phyloP scores from a whole-genome alignment of 2,888 invertebrate genomes.

The Mactromeris polynyma region DNA sequence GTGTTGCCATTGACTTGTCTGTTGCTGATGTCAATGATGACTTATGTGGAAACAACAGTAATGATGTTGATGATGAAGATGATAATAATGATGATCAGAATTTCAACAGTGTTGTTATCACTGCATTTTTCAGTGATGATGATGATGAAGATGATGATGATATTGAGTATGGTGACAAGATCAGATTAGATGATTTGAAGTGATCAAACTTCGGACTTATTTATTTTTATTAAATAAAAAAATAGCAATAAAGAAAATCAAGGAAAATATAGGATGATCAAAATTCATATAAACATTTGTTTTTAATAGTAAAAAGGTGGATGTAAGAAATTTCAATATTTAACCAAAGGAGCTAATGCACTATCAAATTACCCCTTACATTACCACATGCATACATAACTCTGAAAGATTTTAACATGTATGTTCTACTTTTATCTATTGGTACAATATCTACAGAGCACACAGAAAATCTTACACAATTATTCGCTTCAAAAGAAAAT shows the following conservation, averaged over 20 bases:
- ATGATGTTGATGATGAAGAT: background rate
- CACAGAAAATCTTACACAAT: background rate
- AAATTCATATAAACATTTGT: too few species aligned
- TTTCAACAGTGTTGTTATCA: background rate
- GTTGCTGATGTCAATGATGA: too few species aligned
- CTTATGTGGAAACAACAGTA: background rate
- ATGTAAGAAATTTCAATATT: too few species aligned
- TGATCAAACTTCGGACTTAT: background rate
- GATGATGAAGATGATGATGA: background rate
- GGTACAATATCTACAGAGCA: background rate
- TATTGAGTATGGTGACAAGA: background rate
- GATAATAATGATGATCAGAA: background rate
- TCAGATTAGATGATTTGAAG: background rate
- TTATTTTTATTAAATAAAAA: background rate
- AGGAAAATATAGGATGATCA: too few species aligned
- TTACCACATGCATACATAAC: too few species aligned
- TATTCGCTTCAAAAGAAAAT: background rate
- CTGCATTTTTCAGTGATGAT: background rate
- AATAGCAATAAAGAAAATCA: too few species aligned
- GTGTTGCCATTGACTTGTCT: too few species aligned
- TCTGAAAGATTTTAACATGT: too few species aligned
- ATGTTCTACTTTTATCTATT: background rate
- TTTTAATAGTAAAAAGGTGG: too few species aligned
- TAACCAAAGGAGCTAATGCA: too few species aligned
- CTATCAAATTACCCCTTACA: too few species aligned